phyloP scores from a whole-genome alignment of 2,888 invertebrate genomes.

The Hirtodrosophila trivittata region DNA sequence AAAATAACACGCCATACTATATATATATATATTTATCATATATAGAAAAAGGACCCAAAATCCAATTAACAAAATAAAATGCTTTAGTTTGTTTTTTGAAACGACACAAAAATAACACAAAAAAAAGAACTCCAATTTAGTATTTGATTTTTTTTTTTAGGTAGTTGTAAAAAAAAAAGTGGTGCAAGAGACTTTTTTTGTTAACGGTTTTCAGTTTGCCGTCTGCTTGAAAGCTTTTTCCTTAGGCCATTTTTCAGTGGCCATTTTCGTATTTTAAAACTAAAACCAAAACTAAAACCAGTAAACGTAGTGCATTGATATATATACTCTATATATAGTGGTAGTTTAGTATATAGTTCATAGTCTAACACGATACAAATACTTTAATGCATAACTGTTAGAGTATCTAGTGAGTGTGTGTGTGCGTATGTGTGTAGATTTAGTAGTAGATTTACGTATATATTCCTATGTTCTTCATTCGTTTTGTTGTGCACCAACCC shows the following conservation, averaged over 20 bases:
- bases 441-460: conserved; percentile 1
- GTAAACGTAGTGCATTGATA: conserved; percentile 52
- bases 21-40: not conserved
- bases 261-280: conserved; percentile 1
- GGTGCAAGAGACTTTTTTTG: conserved; percentile 30
- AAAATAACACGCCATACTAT: conserved; percentile 7
- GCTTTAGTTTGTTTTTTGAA: conserved; percentile 13
- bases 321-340: not conserved
- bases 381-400: conserved; percentile 17
- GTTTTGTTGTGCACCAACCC: conserved; percentile 5
- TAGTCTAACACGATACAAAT: conserved; percentile 5
- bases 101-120: not conserved
- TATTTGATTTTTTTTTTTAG: conserved; percentile 10
- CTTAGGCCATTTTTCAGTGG: conserved; percentile 9
- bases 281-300: no score
- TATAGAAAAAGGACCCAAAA: not conserved
- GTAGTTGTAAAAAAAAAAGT: conserved; percentile 19
- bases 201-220: conserved; percentile 30
- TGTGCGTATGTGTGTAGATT: conserved; percentile 5
- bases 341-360: not conserved
- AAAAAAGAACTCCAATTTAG: conserved; percentile 2
- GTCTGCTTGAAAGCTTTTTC: conserved; percentile 43
- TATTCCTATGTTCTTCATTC: not conserved
- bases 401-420: no score
- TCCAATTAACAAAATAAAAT: not conserved